Percentiles rank a stretch among this genome's conserved stretches.
Evolutionary conservation across 2,113 vertebrate genomes (phyloP).

Genomic region (Quiscalus mexicanus): DNA sequence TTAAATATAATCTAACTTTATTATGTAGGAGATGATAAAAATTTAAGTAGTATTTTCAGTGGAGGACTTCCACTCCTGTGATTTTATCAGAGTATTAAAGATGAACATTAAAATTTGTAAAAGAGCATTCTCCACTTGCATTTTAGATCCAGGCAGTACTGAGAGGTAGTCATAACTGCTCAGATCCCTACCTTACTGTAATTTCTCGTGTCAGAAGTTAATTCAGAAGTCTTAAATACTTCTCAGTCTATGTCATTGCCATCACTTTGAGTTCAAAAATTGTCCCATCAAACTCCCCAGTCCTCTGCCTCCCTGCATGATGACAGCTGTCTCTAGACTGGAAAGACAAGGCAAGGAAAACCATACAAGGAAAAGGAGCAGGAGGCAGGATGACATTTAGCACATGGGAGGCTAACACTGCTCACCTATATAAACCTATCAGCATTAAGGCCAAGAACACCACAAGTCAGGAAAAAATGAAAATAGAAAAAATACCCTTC

Average conservation of each 20-base stretch:
- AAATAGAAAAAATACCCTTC: not conserved
- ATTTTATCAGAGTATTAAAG: not conserved
- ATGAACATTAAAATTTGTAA: not conserved
- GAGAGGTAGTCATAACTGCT: not conserved
- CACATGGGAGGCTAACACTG: not conserved
- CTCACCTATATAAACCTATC: not conserved
- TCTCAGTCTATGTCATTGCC: not conserved
- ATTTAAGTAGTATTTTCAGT: not conserved
- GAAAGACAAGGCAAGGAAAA: not conserved
- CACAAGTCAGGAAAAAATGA: not conserved
- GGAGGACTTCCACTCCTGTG: not conserved
- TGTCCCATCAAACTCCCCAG: not conserved
- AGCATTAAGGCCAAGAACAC: not conserved
- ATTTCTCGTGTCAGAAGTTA: not conserved
- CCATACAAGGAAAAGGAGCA: not conserved
- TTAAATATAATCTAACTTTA: not conserved
- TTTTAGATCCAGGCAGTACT: not conserved
- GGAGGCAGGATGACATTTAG: not conserved
- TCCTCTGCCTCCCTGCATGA: not conserved
- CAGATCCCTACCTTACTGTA: not conserved
- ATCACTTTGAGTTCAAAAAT: not conserved
- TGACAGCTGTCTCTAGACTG: not conserved
- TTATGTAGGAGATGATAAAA: not conserved
- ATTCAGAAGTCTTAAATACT: not conserved
- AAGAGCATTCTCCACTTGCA: not conserved